phyloP scores from a whole-genome alignment of 1,140 invertebrate species.

The Leptoteleia sp. region DNA sequence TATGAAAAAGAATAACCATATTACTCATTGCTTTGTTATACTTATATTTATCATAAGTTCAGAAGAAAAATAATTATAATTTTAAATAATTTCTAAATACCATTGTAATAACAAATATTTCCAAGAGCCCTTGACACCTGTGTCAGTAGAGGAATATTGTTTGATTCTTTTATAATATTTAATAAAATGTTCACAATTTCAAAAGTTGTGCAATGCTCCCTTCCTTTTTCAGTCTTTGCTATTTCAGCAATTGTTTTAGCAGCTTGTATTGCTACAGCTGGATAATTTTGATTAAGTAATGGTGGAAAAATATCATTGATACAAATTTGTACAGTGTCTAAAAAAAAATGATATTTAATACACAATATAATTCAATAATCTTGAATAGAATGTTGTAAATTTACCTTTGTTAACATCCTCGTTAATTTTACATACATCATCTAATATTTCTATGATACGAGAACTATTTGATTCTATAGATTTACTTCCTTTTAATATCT shows the following conservation, averaged over 20 bases:
- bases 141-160: constrained; percentile 83
- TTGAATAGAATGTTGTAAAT: no score
- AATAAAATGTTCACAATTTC: constrained; percentile 84
- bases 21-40: no score
- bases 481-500: constrained; percentile 9
- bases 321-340: constrained; percentile 67
- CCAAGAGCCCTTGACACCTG: constrained; percentile 91
- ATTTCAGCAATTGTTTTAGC: constrained; percentile 87
- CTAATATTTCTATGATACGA: constrained; percentile 25
- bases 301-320: constrained; percentile 73
- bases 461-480: constrained; percentile 27
- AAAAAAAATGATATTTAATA: constrained; percentile 7
- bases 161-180: constrained; percentile 77
- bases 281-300: constrained; percentile 70
- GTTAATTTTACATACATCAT: constrained; percentile 41
- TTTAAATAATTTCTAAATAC: no score
- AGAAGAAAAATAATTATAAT: no score
- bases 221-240: constrained; percentile 85
- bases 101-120: constrained; percentile 94
- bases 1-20: no score
- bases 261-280: constrained; percentile 72
- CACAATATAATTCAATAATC: constrained; percentile 8
- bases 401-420: constrained; percentile 46
- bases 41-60: no score
- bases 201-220: constrained; percentile 84